phyloP scores from a whole-genome alignment of 1,140 invertebrate genomes.

The Bombus balteatus region DNA sequence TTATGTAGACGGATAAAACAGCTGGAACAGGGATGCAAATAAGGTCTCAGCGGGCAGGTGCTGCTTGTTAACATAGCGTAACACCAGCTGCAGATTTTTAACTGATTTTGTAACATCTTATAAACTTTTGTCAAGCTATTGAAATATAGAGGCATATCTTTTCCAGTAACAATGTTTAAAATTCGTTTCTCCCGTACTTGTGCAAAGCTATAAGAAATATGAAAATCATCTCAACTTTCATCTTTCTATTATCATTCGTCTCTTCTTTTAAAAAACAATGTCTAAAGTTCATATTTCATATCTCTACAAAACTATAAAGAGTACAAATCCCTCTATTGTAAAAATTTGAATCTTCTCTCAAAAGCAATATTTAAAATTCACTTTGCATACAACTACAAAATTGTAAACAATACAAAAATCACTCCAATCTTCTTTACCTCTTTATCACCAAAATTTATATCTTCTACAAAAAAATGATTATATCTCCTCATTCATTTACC shows the following conservation, averaged over 20 bases:
- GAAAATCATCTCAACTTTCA: background rate
- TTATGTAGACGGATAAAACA: background rate
- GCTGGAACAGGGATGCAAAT: conserved; percentile 11
- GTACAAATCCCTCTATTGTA: too few species aligned
- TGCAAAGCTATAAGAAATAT: background rate
- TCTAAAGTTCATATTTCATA: too few species aligned
- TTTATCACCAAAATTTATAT: too few species aligned
- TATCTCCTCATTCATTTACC: too few species aligned
- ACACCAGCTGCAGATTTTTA: conserved; percentile 7
- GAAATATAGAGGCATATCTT: background rate
- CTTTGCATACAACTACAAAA: background rate
- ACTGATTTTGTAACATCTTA: too few species aligned
- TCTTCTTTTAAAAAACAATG: too few species aligned
- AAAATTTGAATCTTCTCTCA: background rate
- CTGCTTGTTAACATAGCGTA: background rate
- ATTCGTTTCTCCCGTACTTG: background rate
- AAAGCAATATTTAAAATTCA: background rate
- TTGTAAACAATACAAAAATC: background rate
- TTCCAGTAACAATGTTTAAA: background rate
- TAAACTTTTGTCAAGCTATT: background rate
- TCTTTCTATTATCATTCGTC: too few species aligned
- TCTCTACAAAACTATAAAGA: too few species aligned
- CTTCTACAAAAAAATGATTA: background rate
- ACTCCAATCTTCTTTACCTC: too few species aligned
- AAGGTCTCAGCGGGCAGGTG: conserved; percentile 2